These are phyloP conservation scores for Darevskia mixta DNA, from an alignment of 2,797 vertebrate species.

Conservation along the genomic window DNA sequence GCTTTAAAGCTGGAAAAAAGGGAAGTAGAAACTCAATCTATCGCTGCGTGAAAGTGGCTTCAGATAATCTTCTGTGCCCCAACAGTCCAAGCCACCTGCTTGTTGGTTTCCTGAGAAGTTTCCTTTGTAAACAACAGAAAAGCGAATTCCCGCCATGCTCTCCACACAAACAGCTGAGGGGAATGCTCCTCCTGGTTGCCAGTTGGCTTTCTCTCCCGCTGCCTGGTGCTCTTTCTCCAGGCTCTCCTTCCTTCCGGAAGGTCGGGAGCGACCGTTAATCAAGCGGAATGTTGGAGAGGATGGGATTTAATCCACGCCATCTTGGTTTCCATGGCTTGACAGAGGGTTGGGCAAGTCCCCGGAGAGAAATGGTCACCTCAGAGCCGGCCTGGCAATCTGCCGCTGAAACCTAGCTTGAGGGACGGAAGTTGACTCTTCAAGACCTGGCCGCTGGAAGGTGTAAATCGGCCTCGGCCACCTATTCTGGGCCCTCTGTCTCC, in stretches of 20 bases:
- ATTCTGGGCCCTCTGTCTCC: background rate
- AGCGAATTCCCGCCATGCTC: background rate
- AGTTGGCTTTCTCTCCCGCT: no score
- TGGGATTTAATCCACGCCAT: background rate
- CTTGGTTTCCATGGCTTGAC: background rate
- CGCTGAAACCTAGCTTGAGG: background rate
- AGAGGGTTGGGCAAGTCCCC: background rate
- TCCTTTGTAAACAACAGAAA: background rate
- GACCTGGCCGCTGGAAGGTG: no score
- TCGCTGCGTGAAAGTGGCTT: no score
- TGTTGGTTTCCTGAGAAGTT: background rate
- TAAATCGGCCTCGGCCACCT: no score
- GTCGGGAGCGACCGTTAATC: background rate
- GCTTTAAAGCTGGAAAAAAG: no score
- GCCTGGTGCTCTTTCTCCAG: background rate
- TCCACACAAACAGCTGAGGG: no score
- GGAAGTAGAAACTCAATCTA: no score
- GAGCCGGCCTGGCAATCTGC: background rate
- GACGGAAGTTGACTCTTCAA: background rate
- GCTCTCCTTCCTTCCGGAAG: background rate
- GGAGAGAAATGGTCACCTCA: background rate
- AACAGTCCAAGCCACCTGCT: background rate
- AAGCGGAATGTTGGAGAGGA: no score
- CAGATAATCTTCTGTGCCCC: background rate
- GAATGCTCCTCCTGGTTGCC: background rate